phyloP scores from a whole-genome alignment of 2,888 invertebrate species.

The Silvanus unidentatus region DNA sequence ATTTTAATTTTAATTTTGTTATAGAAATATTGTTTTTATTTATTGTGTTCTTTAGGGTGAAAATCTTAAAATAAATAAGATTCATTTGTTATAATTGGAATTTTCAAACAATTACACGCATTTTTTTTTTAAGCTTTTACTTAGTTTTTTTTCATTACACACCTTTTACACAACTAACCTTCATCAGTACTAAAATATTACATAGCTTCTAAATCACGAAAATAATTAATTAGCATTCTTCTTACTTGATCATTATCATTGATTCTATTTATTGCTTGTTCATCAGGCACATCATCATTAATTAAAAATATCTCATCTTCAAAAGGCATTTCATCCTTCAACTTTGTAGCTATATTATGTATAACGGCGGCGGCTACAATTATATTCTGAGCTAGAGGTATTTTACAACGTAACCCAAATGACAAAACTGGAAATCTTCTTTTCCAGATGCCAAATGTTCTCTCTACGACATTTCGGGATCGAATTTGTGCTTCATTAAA shows the following conservation, averaged over 20 bases:
- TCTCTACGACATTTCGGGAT: constrained; percentile 5
- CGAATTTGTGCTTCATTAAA: constrained; percentile 9
- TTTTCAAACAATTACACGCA: too few species aligned
- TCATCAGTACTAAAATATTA: too few species aligned
- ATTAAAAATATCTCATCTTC: not conserved
- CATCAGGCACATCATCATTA: not conserved
- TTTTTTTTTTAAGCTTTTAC: too few species aligned
- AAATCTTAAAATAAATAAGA: too few species aligned
- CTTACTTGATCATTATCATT: not conserved
- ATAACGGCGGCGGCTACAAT: constrained; percentile 7
- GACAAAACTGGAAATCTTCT: constrained; percentile 4
- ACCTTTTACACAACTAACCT: too few species aligned
- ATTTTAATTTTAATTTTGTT: too few species aligned
- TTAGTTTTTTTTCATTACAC: too few species aligned
- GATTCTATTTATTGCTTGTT: not conserved
- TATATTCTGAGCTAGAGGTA: constrained; percentile 6
- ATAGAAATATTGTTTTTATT: too few species aligned
- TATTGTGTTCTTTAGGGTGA: too few species aligned
- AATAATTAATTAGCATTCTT: not conserved
- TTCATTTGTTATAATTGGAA: too few species aligned
- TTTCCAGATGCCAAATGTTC: constrained; percentile 9
- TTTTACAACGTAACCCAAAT: constrained; percentile 4
- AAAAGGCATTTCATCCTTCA: not conserved
- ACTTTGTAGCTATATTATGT: constrained; percentile 1
- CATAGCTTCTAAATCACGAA: not conserved